Evolutionary conservation across 2,113 vertebrate species (phyloP).

Genomic region (Anarrhichthys ocellatus): DNA sequence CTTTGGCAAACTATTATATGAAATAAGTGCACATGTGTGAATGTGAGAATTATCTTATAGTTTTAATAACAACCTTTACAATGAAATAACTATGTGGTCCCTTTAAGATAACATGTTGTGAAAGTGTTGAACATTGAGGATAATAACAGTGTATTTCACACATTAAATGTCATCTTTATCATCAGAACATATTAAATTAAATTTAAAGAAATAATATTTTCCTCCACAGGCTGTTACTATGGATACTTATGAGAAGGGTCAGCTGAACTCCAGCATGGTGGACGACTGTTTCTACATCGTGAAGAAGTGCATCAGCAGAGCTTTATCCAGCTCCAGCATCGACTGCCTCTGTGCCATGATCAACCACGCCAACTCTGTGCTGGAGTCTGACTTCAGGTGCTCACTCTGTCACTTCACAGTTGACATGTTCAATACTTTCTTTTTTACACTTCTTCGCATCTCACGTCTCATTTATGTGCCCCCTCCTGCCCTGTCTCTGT

Average conservation of each 20-base stretch:
- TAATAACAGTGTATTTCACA: background rate
- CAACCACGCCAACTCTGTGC: constrained; percentile 93
- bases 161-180: background rate
- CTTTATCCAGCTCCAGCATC: constrained; percentile 95
- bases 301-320: constrained; percentile 97
- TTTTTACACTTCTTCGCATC: background rate
- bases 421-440: background rate
- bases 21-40: background rate
- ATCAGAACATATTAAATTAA: background rate
- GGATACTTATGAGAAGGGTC: constrained; percentile 93
- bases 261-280: constrained; percentile 98
- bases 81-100: background rate
- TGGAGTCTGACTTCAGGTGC: constrained; percentile 97
- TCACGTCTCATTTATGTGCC: background rate
- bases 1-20: background rate
- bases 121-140: background rate
- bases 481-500: background rate
- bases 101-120: background rate
- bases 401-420: background rate
- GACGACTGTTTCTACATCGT: constrained; percentile 99
- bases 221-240: constrained; percentile 91
- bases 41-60: background rate
- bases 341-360: constrained; percentile 99
- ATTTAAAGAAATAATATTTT: background rate
- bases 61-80: background rate